phyloP scores from a whole-genome alignment of 2,113 vertebrate genomes.

The Carassius gibelio region DNA sequence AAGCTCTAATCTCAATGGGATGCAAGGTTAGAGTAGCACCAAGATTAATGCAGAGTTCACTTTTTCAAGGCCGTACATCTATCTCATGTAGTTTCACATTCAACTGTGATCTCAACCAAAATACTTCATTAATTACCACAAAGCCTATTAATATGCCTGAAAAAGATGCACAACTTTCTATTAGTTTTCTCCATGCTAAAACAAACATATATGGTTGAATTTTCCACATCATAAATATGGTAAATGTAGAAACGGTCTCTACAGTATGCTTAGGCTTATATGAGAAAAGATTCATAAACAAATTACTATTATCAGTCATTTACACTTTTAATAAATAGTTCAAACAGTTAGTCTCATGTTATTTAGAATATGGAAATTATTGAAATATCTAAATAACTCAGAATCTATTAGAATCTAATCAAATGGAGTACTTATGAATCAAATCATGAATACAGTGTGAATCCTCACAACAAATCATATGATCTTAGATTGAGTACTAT shows the following conservation, averaged over 20 bases:
- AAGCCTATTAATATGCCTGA: neutral
- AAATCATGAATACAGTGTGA: neutral
- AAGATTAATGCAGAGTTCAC: constrained; percentile 34
- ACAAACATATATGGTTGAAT: neutral
- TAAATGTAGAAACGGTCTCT: neutral
- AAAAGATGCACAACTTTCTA: neutral
- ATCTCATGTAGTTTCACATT: constrained; percentile 13
- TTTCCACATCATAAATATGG: neutral
- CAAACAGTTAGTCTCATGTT: neutral
- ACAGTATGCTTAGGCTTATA: neutral
- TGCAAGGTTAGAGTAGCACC: neutral
- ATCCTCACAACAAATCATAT: neutral
- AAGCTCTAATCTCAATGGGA: neutral
- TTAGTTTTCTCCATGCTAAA: neutral
- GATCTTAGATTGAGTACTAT: neutral
- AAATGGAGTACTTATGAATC: neutral
- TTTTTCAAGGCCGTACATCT: constrained; percentile 5
- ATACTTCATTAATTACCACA: constrained; percentile 20
- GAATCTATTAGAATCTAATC: neutral
- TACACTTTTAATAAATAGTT: neutral
- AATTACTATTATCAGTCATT: neutral
- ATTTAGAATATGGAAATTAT: neutral
- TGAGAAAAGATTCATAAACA: neutral
- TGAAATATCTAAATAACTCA: neutral
- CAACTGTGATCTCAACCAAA: constrained; percentile 26